phyloP scores from a whole-genome alignment of 2,113 vertebrate species.

The Atrichornis clamosus region DNA sequence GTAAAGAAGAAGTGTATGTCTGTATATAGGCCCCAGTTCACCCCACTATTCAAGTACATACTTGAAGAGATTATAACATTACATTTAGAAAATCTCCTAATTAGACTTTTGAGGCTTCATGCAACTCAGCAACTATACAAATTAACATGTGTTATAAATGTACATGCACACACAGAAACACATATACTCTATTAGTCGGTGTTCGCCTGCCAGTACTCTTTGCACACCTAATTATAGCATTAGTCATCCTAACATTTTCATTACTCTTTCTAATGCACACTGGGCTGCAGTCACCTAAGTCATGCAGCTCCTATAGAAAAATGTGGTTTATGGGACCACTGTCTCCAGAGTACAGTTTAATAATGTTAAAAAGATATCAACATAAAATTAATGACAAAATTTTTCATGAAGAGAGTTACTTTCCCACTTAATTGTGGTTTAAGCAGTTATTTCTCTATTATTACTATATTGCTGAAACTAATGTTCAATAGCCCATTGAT shows the following conservation, averaged over 20 bases:
- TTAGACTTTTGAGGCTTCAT: background rate
- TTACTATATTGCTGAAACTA: slow-evolving; percentile 30
- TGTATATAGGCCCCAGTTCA: background rate
- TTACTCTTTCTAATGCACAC: slow-evolving; percentile 1
- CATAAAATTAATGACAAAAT: slow-evolving; percentile 55
- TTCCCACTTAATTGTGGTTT: slow-evolving; percentile 34
- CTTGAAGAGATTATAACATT: background rate
- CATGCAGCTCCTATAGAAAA: slow-evolving; percentile 8
- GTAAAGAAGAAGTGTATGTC: background rate
- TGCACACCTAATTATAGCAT: slow-evolving; percentile 41
- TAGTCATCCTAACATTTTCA: slow-evolving; percentile 47
- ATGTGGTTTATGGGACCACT: slow-evolving; percentile 13
- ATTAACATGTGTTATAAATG: background rate
- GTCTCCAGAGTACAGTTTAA: slow-evolving; percentile 28
- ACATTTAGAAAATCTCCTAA: background rate
- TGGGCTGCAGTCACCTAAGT: slow-evolving; percentile 11
- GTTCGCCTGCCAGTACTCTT: background rate
- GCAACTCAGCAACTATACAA: background rate
- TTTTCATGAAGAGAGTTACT: slow-evolving; percentile 37
- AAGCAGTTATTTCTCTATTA: slow-evolving; percentile 35
- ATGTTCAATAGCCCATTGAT: slow-evolving; percentile 1
- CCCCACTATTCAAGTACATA: background rate
- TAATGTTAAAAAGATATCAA: slow-evolving; percentile 50
- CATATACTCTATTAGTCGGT: background rate
- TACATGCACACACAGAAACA: background rate